Evolutionary conservation across 2,888 invertebrate species (phyloP), one percentile per base, ranked within the genome.

Genomic region (Agriopis leucophaearia): DNA sequence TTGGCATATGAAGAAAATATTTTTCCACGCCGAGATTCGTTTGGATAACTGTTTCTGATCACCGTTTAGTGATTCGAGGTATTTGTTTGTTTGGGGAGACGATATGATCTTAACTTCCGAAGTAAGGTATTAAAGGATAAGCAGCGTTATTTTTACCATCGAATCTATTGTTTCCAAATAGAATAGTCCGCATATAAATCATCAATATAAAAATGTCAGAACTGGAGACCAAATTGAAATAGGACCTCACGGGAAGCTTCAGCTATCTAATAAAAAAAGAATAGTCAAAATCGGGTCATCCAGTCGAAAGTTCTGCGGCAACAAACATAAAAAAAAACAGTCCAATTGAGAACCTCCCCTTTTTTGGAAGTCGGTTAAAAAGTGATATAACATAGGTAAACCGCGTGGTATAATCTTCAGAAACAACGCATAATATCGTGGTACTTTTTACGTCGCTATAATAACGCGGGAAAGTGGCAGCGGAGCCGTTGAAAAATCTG

Each of bases 401-500:
- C 45, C 16, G 56, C 15, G 35, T 45, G n/a, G n/a, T n/a, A n/a
- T n/a, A 47, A 56, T 35, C 16, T 38, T 48, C 35, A 16, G 48
- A 13, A 38, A 44, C 48, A 8, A 16, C 18, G 36, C 27, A 35
- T 35, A 61, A 62, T 16, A 16, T 54, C 35, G 16, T 13, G 18
- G 62, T 45, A 18, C 52, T 50, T 51, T 60, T 40, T 47, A 45
- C 27, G 60, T 59, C 45, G 63, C 35, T 42, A 44, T 64, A 44
- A 69, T 57, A 64, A 58, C 48, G 48, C 51, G 55, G 64, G 56
- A 57, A 71, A 70, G 58, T 56, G 69, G 48, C 56, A 57, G 55
- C 54, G 64, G 38, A 51, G 52, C 56, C 68, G 44, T 57, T 61
- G 60, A 73, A 70, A 70, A 66, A 77, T 73, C 69, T 75, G 75